These are phyloP conservation scores for Barypeithes pellucidus DNA, from an alignment of 2,888 invertebrate species.

Conservation along the genomic window DNA sequence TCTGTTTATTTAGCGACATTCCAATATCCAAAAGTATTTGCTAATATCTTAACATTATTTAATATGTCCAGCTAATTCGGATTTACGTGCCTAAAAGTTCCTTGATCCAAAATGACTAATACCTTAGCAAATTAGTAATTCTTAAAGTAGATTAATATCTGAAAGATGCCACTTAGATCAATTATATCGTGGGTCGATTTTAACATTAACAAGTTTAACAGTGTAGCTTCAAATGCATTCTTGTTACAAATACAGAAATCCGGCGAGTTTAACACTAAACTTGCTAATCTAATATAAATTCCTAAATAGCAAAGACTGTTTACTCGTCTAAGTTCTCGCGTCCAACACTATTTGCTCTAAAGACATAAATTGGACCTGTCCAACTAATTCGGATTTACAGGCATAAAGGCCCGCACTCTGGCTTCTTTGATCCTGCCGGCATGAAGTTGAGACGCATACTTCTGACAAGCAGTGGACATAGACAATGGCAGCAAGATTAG, in stretches of 20 bases:
- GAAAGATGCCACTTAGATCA: no score
- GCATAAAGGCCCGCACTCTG: slow-evolving; percentile 34
- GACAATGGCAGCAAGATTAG: slow-evolving; percentile 42
- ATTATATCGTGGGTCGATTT: no score
- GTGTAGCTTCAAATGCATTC: neutral
- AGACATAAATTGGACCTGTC: slow-evolving; percentile 49
- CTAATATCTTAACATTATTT: no score
- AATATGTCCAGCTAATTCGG: no score
- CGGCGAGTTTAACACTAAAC: neutral
- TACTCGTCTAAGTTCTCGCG: slow-evolving; percentile 19
- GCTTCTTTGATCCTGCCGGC: slow-evolving; percentile 40
- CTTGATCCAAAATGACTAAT: no score
- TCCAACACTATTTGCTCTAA: slow-evolving; percentile 30
- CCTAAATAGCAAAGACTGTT: slow-evolving; percentile 25
- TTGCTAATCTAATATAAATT: slow-evolving; percentile 35
- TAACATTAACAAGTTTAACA: neutral
- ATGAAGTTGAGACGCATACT: slow-evolving; percentile 38
- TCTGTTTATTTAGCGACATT: no score
- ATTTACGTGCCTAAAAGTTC: no score
- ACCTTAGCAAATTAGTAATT: no score
- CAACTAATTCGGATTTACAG: slow-evolving; percentile 48
- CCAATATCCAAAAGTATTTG: no score
- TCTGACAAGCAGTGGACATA: slow-evolving; percentile 26
- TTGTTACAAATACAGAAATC: neutral
- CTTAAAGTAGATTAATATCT: no score